Conservation (phyloP, 2,888 invertebrate species). For the Steromphala cineraria region DNA sequence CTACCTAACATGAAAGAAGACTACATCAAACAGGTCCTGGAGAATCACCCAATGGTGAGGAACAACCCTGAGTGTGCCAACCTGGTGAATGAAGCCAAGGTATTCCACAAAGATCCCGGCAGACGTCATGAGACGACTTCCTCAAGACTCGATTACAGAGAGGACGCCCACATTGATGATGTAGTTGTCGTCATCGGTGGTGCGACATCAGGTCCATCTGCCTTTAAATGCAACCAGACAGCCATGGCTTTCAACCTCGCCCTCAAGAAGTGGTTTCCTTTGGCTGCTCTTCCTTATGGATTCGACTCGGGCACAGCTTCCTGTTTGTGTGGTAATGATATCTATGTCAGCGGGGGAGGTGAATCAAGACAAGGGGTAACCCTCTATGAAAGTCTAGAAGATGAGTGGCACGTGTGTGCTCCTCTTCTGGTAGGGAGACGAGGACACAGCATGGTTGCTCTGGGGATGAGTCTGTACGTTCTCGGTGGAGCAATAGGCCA, state of each 20-base stretch:
- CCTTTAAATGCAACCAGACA: constrained; percentile 25
- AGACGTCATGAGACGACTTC: constrained; percentile 7
- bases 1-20: constrained; percentile 32
- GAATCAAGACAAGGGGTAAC: constrained; percentile 28
- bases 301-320: constrained; percentile 33
- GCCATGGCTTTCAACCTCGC: constrained; percentile 27
- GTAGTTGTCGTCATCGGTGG: constrained; percentile 27
- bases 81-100: constrained; percentile 21
- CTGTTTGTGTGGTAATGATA: constrained; percentile 29
- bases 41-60: constrained; percentile 17
- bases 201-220: constrained; percentile 6
- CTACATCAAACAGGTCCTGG: constrained; percentile 14
- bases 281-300: constrained; percentile 30
- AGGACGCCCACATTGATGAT: constrained; percentile 28
- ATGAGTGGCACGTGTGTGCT: constrained; percentile 29
- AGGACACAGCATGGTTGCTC: constrained; percentile 28
- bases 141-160: constrained; percentile 13
- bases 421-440: constrained; percentile 30
- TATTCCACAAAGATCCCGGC: neutral
- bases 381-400: constrained; percentile 23
- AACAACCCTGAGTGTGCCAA: constrained; percentile 16
- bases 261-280: constrained; percentile 28
- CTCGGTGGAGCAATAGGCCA: constrained; percentile 31
- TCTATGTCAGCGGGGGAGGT: constrained; percentile 31
- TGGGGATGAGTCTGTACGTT: constrained; percentile 20